A percentile compares a stretch with the other conserved stretches of the same genome.
phyloP scores from a whole-genome alignment of 2,888 invertebrate genomes.

The Leptarthrus brevirostris region DNA sequence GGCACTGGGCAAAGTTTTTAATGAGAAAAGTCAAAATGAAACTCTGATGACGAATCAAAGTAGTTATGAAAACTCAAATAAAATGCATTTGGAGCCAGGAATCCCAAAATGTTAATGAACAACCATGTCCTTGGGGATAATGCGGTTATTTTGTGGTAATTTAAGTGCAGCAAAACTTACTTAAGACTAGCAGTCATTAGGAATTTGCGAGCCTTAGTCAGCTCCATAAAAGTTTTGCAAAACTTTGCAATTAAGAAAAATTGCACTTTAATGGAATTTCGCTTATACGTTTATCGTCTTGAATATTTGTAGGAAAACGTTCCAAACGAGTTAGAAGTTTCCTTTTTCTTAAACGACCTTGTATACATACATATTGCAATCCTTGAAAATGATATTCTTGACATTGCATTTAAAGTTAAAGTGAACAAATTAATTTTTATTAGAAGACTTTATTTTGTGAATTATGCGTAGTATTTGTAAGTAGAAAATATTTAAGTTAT shows the following conservation, averaged over 20 bases:
- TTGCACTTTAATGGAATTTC: not conserved
- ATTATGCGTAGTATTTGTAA: too few relatives aligned
- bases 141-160: slow-evolving; percentile 38
- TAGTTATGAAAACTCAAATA: slow-evolving; percentile 44
- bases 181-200: slow-evolving; percentile 21
- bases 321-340: too few relatives aligned
- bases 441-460: too few relatives aligned
- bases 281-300: not conserved
- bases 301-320: not conserved
- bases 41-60: slow-evolving; percentile 41
- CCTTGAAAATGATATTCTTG: too few relatives aligned
- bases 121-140: slow-evolving; percentile 26
- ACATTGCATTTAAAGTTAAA: too few relatives aligned
- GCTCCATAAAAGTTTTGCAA: not conserved
- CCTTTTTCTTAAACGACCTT: too few relatives aligned
- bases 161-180: slow-evolving; percentile 39
- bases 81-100: slow-evolving; percentile 22
- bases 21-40: slow-evolving; percentile 56
- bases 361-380: too few relatives aligned
- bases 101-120: slow-evolving; percentile 27
- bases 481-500: too few relatives aligned
- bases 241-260: not conserved
- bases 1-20: slow-evolving; percentile 54
- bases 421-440: too few relatives aligned
- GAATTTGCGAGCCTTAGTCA: not conserved